Evolutionary conservation across 2,113 vertebrate genomes (phyloP), one percentile per base, ranked within the genome.

Genomic region (Microtus ochrogaster): DNA sequence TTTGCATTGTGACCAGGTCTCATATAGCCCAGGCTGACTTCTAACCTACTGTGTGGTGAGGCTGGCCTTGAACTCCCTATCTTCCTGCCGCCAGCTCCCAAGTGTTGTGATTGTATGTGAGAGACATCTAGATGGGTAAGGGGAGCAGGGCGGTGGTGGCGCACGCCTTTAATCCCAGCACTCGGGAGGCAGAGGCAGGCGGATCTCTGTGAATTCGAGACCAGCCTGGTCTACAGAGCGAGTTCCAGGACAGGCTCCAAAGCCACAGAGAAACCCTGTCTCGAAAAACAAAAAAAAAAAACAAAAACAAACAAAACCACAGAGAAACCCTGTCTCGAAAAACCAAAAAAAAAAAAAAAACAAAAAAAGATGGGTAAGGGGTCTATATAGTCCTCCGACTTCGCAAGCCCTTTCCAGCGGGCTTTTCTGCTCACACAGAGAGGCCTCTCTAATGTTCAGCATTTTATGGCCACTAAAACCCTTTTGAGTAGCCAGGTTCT

Each of bases 351-450:
- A n/a, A n/a, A n/a, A n/a, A n/a, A n/a, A n/a, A n/a, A n/a, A n/a
- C n/a, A n/a, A n/a, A n/a, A n/a, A n/a, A 17, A 26, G 5, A 77
- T 77, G 44, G 13, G 36, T 84, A 41, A 61, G 82, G 9, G 22
- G 93, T 91, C 92, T 65, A 74, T 87, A 70, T 52, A 16, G 68
- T 73, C 68, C 83, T 68, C 91, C 58, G 52, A 24, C 30, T 89
- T 30, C 33, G 22, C 17, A 26, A 89, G 41, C n/a, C n/a, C 47
- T 94, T 49, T 74, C 86, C 1, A 88, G 68, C 61, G 70, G 49
- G 30, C 63, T 47, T 96, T 89, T 89, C 66, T 96, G 92, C 84
- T 26, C 44, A 88, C 7, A 39, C 22, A 95, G 85, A 16, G 83
- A 92, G 79, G 39, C 74, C 72, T 77, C 55, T 47, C 5, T 77